These are phyloP conservation scores for Willisornis vidua DNA, from an alignment of 2,113 vertebrate genomes.

Conservation along the genomic window DNA sequence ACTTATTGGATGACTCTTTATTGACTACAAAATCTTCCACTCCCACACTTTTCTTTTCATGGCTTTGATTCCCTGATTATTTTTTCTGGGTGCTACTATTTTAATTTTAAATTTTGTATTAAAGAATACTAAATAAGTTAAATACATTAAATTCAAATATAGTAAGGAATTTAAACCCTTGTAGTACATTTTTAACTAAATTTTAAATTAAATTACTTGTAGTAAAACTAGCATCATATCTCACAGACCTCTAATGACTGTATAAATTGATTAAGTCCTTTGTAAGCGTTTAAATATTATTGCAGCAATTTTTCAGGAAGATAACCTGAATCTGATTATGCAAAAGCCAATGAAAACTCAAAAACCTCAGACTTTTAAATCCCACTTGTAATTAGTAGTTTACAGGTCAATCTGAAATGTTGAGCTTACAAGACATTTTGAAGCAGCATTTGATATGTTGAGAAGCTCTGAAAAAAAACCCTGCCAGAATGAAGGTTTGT, in stretches of 20 bases:
- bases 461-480: conserved; percentile 24
- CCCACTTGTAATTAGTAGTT: neutral
- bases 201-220: neutral
- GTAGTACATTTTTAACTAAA: neutral
- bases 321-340: neutral
- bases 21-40: neutral
- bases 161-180: neutral
- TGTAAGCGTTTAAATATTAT: neutral
- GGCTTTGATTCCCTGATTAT: neutral
- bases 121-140: neutral
- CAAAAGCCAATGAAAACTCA: neutral
- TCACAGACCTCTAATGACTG: neutral
- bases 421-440: neutral
- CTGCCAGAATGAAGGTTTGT: conserved; percentile 4
- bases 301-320: neutral
- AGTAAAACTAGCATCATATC: neutral
- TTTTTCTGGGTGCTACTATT: neutral
- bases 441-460: conserved; percentile 51
- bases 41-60: neutral
- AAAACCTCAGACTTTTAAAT: neutral
- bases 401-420: neutral
- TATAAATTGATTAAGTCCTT: neutral
- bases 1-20: neutral
- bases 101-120: neutral
- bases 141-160: neutral